These are phyloP conservation scores for Notiomystis cincta DNA, from an alignment of 2,113 vertebrate genomes.

Conservation along the genomic window DNA sequence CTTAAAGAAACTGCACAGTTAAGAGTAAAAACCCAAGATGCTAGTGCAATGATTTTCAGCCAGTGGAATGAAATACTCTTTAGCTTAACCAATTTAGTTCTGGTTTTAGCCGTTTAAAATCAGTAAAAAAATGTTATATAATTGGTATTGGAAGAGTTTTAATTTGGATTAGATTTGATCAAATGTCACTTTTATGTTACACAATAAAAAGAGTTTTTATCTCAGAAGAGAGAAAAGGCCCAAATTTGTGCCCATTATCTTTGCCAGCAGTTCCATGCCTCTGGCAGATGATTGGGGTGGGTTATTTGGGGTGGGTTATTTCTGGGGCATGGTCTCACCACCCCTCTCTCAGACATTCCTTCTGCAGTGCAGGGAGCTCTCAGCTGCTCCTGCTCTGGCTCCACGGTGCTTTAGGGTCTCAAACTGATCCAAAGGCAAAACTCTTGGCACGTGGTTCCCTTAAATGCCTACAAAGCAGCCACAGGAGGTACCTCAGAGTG, in stretches of 20 bases:
- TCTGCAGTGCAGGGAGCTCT: background rate
- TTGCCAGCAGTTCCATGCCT: background rate
- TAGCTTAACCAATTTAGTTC: background rate
- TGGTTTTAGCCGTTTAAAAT: background rate
- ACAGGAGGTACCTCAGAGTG: background rate
- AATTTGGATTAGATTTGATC: background rate
- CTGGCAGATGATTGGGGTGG: background rate
- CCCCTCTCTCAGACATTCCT: background rate
- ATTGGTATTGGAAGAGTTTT: rapidly evolving
- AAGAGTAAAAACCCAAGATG: background rate
- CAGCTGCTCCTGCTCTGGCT: background rate
- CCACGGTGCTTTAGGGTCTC: background rate
- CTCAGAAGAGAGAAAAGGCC: background rate
- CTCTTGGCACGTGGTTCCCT: background rate
- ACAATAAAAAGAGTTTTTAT: background rate
- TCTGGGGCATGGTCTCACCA: background rate
- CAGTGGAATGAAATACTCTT: background rate
- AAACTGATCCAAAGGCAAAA: background rate
- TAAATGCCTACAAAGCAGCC: background rate
- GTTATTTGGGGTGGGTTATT: background rate
- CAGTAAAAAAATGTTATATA: background rate
- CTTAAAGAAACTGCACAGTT: background rate
- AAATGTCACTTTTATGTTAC: background rate
- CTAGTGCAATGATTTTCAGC: background rate
- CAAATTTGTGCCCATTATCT: background rate